These are phyloP conservation scores for Toxotes chatareus DNA, from an alignment of 2,113 vertebrate species.

Conservation along the genomic window DNA sequence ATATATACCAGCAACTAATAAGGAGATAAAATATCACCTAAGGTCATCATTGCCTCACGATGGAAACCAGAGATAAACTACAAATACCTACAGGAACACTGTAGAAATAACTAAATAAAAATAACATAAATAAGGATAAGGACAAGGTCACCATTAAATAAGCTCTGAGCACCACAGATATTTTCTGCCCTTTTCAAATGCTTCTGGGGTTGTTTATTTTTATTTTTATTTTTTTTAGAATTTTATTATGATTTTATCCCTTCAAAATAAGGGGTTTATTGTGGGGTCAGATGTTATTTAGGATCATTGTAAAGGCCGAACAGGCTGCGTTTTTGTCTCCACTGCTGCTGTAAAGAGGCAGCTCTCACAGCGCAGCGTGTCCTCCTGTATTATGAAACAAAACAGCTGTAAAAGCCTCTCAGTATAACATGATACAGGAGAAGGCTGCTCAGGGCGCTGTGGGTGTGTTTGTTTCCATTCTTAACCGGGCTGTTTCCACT, in stretches of 20 bases:
- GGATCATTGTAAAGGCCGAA: not conserved
- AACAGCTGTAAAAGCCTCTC: slow-evolving; percentile 74
- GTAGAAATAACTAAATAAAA: not conserved
- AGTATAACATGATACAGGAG: slow-evolving; percentile 61
- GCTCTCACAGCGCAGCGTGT: slow-evolving; percentile 61
- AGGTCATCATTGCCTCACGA: not conserved
- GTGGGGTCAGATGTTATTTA: not conserved
- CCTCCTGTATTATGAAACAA: slow-evolving; percentile 59
- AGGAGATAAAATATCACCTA: not conserved
- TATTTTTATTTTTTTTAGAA: not conserved
- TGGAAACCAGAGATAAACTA: not conserved
- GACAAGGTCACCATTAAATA: not conserved
- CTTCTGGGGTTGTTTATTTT: not conserved
- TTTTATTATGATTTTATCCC: not conserved
- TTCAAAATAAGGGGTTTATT: not conserved
- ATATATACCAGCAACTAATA: not conserved
- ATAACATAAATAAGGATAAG: not conserved
- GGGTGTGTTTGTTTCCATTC: slow-evolving; percentile 52
- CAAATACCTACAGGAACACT: not conserved
- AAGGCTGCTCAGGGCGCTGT: slow-evolving; percentile 47
- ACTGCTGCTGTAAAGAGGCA: slow-evolving; percentile 20
- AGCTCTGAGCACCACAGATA: not conserved
- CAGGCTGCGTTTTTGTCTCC: slow-evolving; percentile 2
- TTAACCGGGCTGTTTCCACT: slow-evolving; percentile 40
- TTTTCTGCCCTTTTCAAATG: not conserved